Base-by-base conservation (phyloP, 2,113 vertebrate genomes). In the Lophotis ruficrista region DNA sequence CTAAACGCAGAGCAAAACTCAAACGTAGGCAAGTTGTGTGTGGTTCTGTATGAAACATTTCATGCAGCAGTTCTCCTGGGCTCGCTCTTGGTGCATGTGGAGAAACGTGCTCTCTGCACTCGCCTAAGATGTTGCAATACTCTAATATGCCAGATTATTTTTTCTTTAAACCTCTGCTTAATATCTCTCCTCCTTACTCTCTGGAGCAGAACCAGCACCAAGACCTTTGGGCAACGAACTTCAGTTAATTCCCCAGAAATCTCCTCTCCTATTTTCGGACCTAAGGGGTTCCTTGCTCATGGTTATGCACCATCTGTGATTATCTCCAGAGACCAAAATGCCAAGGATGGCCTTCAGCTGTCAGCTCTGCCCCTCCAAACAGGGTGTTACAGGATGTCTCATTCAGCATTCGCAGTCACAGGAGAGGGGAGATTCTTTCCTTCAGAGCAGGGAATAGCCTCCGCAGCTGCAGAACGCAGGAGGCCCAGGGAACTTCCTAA, bases 381-480 rank as follows among this genome's bases (percentile, higher is more conserved):
- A 57, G 53, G 64, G 85, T 84, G 64, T 95, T 92, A 96, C 88
- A 96, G 92, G 92, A 96, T 89, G 86, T 93, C 96, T 95, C 64
- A 73, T 82, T 94, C 96, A 95, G 95, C 93, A 84, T 94, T 84
- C 83, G 38, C 72, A 94, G 91, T 12, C 85, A 93, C 94, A 89
- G 48, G 87, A 93, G 91, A 95, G 64, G 28, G 76, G 54, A 95
- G 91, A 87, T 92, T 93, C 93, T 86, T 94, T 89, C 4, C 0
- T 57, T 78, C 37, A 88, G 92, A 84, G 79, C 61, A 90, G 84
- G 72, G 97, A 96, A 96, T 90, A 91, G 83, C 45, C 73, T 94
- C 53, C 72, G 58, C 97, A 97, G 97, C 97, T 97, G 97, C 95
- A 95, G 65, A 95, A 89, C 66, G 69, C 88, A 87, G 82, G 87